Evolutionary conservation across 2,113 vertebrate genomes (phyloP).

Genomic region (Probosciger aterrimus): DNA sequence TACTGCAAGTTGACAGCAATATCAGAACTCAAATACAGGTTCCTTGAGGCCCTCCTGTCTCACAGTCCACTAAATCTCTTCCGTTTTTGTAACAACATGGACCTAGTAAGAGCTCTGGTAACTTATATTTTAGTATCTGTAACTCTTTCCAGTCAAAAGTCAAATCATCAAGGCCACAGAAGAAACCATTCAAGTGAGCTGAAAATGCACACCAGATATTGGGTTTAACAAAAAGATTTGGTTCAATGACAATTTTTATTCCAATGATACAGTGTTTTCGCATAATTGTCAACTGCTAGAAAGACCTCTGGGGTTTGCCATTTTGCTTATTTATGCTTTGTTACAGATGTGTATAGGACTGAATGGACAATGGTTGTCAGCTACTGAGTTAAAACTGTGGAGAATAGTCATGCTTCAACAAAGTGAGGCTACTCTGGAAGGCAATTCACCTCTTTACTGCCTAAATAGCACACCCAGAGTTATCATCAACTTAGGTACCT

Average conservation of each 20-base stretch:
- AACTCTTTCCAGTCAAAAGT: background rate
- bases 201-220: background rate
- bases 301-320: background rate
- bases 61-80: background rate
- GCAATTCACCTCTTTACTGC: background rate
- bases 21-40: background rate
- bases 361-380: background rate
- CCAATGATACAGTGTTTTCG: rapidly evolving
- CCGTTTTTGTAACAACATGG: background rate
- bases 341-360: background rate
- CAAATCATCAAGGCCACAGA: background rate
- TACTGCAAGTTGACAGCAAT: background rate
- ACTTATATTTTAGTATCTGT: background rate
- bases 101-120: background rate
- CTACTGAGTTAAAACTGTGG: background rate
- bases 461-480: background rate
- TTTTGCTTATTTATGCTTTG: background rate
- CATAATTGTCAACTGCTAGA: background rate
- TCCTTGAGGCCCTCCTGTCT: background rate
- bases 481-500: background rate
- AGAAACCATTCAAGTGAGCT: background rate
- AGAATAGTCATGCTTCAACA: background rate
- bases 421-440: background rate
- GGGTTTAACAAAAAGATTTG: background rate
- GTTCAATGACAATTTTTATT: background rate